Base-by-base conservation (phyloP, 2,888 invertebrate species). In the Julus scandinavius region DNA sequence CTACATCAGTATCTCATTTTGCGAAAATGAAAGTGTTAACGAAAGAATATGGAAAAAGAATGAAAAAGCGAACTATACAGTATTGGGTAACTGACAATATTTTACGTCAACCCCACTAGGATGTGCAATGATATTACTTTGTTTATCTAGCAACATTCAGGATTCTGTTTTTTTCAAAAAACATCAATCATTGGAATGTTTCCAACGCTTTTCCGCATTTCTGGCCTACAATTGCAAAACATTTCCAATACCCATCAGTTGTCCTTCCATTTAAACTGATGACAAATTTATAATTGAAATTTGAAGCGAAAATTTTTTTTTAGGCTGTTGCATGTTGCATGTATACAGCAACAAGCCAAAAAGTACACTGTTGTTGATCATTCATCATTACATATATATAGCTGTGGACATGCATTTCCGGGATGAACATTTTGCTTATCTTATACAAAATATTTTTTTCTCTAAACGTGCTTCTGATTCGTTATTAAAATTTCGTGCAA, bases 231-330 rank as follows among this genome's bases (percentile, higher is more conserved):
- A 63, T 63, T 17, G 63, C 63, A 6, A 63, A 29, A n/a, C 63
- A 63, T 63, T 63, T 17, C 63, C 63, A 63, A 63, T 63, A 63
- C 63, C 6, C 63, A 63, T 63, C 63, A 63, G 63, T 63, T 63
- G 63, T 17, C 63, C n/a, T 6, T 17, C 17, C n/a, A 63, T 63
- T 63, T n/a, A 17, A 63, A 17, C 63, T n/a, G 63, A 63, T 63
- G 63, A 63, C 63, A 63, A 63, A n/a, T 63, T 63, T 63, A 63
- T 63, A 63, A 63, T 63, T 63, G 63, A 63, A 63, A 63, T 63
- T 3, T 63, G 63, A 63, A 63, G n/a, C 63, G n/a, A 63, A 63
- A 63, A n/a, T n/a, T n/a, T n/a, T 63, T 63, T 54, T 45, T n/a
- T 17, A n/a, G 63, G n/a, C 63, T n/a, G 63, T 63, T 63, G 63